Percentiles rank a stretch among this genome's conserved stretches.
phyloP scores from a whole-genome alignment of 2,113 vertebrate genomes.

The Carollia perspicillata region DNA sequence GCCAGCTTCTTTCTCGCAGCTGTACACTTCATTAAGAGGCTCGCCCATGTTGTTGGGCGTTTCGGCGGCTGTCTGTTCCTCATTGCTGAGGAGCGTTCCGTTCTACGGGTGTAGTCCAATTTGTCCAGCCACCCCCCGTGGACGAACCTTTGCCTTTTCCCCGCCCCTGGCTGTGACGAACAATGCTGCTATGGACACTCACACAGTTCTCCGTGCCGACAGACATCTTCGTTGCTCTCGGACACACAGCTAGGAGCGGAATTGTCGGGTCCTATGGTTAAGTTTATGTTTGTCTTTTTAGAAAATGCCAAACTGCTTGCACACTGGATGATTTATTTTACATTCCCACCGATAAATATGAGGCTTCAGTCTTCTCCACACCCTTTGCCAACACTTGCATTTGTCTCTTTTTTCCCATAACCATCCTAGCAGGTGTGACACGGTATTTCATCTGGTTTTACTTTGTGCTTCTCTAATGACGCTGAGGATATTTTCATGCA shows the following conservation, averaged over 20 bases:
- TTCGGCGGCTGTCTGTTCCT: background rate
- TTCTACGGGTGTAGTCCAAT: background rate
- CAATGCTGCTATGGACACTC: background rate
- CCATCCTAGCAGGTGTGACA: background rate
- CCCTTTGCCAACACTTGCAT: background rate
- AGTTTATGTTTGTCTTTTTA: background rate
- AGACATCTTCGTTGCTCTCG: background rate
- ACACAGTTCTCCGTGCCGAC: background rate
- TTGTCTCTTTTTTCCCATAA: background rate
- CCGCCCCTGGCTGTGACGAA: background rate
- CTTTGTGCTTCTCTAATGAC: background rate
- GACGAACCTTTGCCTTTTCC: background rate
- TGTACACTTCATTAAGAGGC: background rate
- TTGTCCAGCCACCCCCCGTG: background rate
- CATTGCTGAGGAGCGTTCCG: background rate
- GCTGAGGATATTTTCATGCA: background rate
- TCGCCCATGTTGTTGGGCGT: no score
- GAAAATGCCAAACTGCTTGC: background rate
- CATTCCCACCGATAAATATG: background rate
- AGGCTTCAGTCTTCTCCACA: background rate
- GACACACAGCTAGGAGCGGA: background rate
- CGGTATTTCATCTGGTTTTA: background rate
- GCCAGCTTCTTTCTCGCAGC: background rate
- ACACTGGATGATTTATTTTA: background rate
- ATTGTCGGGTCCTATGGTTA: background rate